Evolutionary conservation across 2,797 vertebrate genomes (phyloP), one percentile per base, ranked within the genome.

Genomic region (Falco peregrinus): DNA sequence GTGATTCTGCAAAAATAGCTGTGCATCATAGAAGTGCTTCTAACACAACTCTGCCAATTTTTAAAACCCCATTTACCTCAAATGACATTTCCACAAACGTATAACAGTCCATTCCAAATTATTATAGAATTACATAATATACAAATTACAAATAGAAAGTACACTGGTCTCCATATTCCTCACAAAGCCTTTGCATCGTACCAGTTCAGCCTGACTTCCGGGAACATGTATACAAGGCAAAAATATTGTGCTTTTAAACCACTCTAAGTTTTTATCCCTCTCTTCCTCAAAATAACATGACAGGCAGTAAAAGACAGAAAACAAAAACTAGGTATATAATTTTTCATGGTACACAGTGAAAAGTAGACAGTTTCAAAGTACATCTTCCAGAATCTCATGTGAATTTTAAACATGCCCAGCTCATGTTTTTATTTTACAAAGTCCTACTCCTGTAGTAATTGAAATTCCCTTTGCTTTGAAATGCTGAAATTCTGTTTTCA

Each of bases 401-500:
- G 35, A 57, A 84, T 84, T 87, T 90, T 73, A 91, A 95, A 84
- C 8, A 21, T 43, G 54, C 65, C 24, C 33, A 41, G 41, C 19
- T 91, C 60, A 28, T 22, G 13, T 31, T 64, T 51, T 22, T 41
- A 61, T 43, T 79, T 16, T 24, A 63, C 45, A 19, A 73, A 83
- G 60, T 74, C 24, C 43, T 91, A 63, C 18, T 87, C 28, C 76
- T 81, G 20, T 14, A 71, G 48, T 82, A 77, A 87, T 24, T 63
- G 84, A 89, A 87, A 96, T 33, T 88, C 20, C 14, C 37, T 83
- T 94, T 67, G 57, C 47, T 96, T 61, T 76, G 79, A 95, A 97
- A 96, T 50, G 45, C 35, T 61, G 59, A 83, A 95, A 96, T 84
- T 45, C 33, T 93, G 63, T 85, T 95, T 94, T 93, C 53, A 85